Base-by-base conservation (phyloP, 2,888 invertebrate species). In the Belgica antarctica region DNA sequence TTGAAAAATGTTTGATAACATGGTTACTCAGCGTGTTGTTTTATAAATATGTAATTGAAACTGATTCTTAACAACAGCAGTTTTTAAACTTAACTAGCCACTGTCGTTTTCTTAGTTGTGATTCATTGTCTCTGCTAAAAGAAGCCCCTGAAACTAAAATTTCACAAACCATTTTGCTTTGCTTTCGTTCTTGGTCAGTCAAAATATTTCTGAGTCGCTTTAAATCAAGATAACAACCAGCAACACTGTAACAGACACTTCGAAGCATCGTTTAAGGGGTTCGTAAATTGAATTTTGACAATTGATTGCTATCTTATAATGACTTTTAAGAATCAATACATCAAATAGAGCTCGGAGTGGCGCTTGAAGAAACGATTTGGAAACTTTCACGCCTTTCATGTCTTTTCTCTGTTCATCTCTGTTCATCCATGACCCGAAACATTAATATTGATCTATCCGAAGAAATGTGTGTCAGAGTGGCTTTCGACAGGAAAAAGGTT, bases 271-370 rank as follows among this genome's bases (percentile, higher is more conserved):
- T 34, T 17, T 62, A 28, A 62, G 34, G 34, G 5, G 12, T 31
- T 31, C 34, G 34, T 31, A 62, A 34, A 31, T 62, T 62, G 19
- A 34, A 10, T 31, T 62, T 34, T 57, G 57, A 68, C 31, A 27
- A 12, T 59, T 68, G 68, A 68, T 68, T 68, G 31, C 57, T 68
- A 68, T 68, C 68, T 68, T 12, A 19, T 68, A 68, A 68, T 68
- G 68, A 68, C 68, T 68, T 68, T 68, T 46, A 17, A 34, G 68
- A 68, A 68, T 68, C 68, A 57, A 68, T 65, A 47, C 65, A 65
- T 47, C 65, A 25, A 27, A 27, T 57, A n/a, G 24, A 57, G 17
- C 46, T 46, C 12, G 5, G 57, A 22, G 24, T 59, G 59, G 59
- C 59, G 59, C 59, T 59, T n/a, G n/a, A 59, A 59, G 59, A 24